Evolutionary conservation across 1,140 invertebrate genomes (phyloP).

Genomic region (Tachypleus tridentatus): DNA sequence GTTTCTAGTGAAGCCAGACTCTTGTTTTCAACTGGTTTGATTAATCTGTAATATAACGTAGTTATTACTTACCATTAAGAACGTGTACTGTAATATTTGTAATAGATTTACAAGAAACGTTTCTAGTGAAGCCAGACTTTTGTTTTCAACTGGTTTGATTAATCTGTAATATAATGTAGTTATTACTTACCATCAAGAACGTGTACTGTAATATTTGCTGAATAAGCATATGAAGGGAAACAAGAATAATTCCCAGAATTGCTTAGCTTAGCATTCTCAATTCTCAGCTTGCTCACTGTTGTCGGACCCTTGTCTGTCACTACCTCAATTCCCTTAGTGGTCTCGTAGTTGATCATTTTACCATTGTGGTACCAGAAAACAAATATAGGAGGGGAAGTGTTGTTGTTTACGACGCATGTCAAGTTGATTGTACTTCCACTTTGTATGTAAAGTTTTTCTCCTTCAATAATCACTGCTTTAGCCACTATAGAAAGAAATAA

Average conservation of each 20-base stretch:
- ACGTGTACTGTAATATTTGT: constrained; percentile 51
- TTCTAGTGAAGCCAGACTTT: too few species aligned
- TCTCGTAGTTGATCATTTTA: constrained; percentile 60
- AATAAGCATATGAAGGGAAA: constrained; percentile 68
- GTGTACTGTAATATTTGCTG: constrained; percentile 66
- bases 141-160: too few species aligned
- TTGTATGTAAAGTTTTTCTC: constrained; percentile 67
- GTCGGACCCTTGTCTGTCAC: constrained; percentile 80
- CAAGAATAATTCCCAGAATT: constrained; percentile 61
- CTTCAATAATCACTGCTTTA: constrained; percentile 65
- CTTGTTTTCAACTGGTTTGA: too few species aligned
- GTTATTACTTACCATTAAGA: too few species aligned
- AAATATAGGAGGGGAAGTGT: constrained; percentile 65
- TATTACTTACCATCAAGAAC: constrained; percentile 60
- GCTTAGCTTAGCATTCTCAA: constrained; percentile 65
- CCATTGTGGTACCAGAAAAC: constrained; percentile 68
- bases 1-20: too few species aligned
- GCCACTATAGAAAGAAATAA: constrained; percentile 50
- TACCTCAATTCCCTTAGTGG: constrained; percentile 45
- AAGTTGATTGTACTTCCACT: constrained; percentile 76
- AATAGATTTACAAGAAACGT: too few species aligned
- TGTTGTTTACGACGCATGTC: constrained; percentile 66
- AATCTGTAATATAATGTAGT: too few species aligned
- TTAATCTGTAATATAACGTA: too few species aligned
- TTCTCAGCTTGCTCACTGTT: constrained; percentile 73